Base-by-base conservation (phyloP, 2,113 vertebrate genomes). In the Dromaius novaehollandiae region DNA sequence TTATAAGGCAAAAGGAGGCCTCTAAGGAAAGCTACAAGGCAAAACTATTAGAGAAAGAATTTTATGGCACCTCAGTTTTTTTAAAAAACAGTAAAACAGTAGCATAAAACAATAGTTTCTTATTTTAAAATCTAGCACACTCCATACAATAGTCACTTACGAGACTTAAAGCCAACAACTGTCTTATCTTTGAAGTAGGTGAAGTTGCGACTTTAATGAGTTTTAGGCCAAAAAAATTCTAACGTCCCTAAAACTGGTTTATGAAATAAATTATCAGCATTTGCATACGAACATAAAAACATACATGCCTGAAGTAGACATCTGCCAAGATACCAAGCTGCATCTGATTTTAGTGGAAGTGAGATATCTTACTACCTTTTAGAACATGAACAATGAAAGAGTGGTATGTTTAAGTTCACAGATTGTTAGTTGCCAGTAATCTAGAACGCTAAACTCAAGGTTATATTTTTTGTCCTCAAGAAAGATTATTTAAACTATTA, bases 321-420 rank as follows among this genome's bases (percentile, higher is more conserved):
- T 82, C 61, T 86, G 50, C 82, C 56, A 58, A 82, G 6, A n/a
- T 5, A 32, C 38, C 66, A 34, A 58, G 21, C 6, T 38, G 2
- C 46, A 38, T 79, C 40, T 68, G 53, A 78, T 79, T 82, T 73
- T 42, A 63, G 50, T 61, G 21, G 19, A 53, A 66, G 6, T 55
- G 24, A 55, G 16, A 11, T 0, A 1, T 53, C 63, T 82, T 61
- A 75, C 9, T 1, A 1, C 13, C 2, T 56, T 66, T 63, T 71
- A 58, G 18, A 66, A 90, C 63, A 60, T 13, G 5, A 76, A 63
- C 40, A 50, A 19, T 19, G 14, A 71, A 64, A 66, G 71, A 7
- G 5, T 51, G 9, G 24, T 21, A 63, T 71, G 19, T 68, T 92
- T 68, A 50, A 88, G 48, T 12, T 73, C 34, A 40, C 12, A 36